Evolutionary conservation across 2,888 invertebrate species (phyloP).

Genomic region (Synergus itoensis): DNA sequence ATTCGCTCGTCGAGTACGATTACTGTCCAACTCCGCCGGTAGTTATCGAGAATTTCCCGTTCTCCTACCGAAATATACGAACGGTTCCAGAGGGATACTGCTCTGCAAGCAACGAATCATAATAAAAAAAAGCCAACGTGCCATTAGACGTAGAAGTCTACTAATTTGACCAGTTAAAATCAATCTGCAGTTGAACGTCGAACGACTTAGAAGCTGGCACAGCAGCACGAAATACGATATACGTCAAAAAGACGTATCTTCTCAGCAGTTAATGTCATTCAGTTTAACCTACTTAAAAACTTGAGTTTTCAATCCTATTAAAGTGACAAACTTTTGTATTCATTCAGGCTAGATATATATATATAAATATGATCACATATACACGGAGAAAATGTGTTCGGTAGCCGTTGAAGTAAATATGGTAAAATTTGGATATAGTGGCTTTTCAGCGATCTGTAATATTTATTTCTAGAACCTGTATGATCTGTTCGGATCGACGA

Average conservation of each 20-base stretch:
- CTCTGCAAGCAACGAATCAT: slow-evolving; percentile 5
- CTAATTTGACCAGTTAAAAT: background rate
- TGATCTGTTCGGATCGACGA: too few relatives aligned
- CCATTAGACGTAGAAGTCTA: slow-evolving; percentile 1
- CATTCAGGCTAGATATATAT: background rate
- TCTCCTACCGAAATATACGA: background rate
- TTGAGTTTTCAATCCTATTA: background rate
- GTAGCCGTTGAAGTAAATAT: too few relatives aligned
- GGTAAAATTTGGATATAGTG: too few relatives aligned
- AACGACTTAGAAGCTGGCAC: background rate
- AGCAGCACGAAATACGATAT: background rate
- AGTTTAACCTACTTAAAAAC: slow-evolving; percentile 1
- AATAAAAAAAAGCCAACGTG: background rate
- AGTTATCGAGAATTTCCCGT: slow-evolving; percentile 21
- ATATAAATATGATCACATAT: too few relatives aligned
- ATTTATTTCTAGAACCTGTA: too few relatives aligned
- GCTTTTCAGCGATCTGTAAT: too few relatives aligned
- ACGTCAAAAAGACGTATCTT: background rate
- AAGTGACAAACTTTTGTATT: background rate
- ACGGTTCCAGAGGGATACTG: background rate
- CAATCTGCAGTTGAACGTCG: slow-evolving; percentile 3
- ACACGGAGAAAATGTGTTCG: too few relatives aligned
- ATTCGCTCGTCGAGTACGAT: slow-evolving; percentile 20
- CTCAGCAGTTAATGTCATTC: background rate
- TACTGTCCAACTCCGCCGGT: slow-evolving; percentile 22